These are phyloP conservation scores for Homarus americanus DNA, from an alignment of 1,140 invertebrate genomes.

Conservation along the genomic window DNA sequence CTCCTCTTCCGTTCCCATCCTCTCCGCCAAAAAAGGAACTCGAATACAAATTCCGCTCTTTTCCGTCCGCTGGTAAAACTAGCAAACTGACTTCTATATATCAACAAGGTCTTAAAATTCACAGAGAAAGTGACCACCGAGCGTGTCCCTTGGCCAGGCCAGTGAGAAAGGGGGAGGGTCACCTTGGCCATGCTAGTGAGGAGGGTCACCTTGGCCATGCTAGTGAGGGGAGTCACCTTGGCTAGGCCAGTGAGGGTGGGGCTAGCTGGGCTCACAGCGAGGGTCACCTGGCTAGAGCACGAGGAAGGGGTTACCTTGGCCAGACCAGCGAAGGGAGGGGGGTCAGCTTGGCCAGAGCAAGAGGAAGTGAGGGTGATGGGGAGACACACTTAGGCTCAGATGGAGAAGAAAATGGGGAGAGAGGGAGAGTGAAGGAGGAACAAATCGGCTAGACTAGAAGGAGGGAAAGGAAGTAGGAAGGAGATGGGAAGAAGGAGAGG, in stretches of 20 bases:
- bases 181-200: neutral
- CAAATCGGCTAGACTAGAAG: neutral
- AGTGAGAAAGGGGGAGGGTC: constrained; percentile 4
- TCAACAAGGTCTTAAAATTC: constrained; percentile 35
- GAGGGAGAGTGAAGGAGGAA: too few relatives aligned
- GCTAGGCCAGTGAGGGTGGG: too few relatives aligned
- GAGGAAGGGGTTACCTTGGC: neutral
- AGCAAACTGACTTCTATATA: constrained; percentile 11
- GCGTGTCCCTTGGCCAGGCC: neutral
- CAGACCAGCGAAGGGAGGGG: neutral
- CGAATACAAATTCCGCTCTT: neutral
- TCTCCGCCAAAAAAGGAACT: neutral
- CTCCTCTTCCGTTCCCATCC: neutral
- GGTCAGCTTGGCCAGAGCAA: neutral
- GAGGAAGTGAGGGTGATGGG: too few relatives aligned
- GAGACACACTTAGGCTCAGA: too few relatives aligned
- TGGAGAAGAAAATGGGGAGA: too few relatives aligned
- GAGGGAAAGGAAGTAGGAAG: neutral
- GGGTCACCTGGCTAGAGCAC: too few relatives aligned
- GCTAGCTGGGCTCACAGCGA: too few relatives aligned
- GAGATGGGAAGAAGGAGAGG: neutral
- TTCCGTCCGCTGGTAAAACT: constrained; percentile 13
- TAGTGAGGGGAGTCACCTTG: too few relatives aligned
- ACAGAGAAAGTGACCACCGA: constrained; percentile 6
- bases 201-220: neutral